These are phyloP conservation scores for Zoanthus gigantus DNA, from an alignment of 92 coral and sea anemone genomes.

Conservation along the genomic window DNA sequence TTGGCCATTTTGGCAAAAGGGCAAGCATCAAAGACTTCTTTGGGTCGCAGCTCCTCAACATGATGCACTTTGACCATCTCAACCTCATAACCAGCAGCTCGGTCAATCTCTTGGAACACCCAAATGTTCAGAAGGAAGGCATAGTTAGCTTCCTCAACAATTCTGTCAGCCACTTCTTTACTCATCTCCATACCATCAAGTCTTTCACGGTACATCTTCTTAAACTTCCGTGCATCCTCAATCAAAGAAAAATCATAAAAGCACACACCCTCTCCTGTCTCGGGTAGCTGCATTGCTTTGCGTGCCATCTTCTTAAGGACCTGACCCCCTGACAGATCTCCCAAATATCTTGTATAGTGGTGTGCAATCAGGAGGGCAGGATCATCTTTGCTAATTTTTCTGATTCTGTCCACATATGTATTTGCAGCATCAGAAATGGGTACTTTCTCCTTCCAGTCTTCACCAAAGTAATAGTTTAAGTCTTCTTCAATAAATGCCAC, in stretches of 20 bases:
- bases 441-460: slow-evolving; percentile 87
- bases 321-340: slow-evolving; percentile 95
- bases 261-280: slow-evolving; percentile 89
- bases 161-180: slow-evolving; percentile 81
- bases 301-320: slow-evolving; percentile 87
- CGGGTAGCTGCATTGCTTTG: slow-evolving; percentile 90
- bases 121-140: slow-evolving; percentile 85
- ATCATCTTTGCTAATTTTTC: slow-evolving; percentile 79
- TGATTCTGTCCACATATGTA: slow-evolving; percentile 84
- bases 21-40: slow-evolving; percentile 59
- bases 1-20: slow-evolving; percentile 89
- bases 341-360: slow-evolving; percentile 95
- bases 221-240: slow-evolving; percentile 84
- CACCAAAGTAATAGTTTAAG: slow-evolving; percentile 88
- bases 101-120: slow-evolving; percentile 88
- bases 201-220: slow-evolving; percentile 84
- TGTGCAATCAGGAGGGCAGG: slow-evolving; percentile 92
- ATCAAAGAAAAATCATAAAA: slow-evolving; percentile 84
- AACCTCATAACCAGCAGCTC: slow-evolving; percentile 75
- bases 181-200: slow-evolving; percentile 80
- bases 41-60: slow-evolving; percentile 39
- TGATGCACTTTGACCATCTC: slow-evolving; percentile 31
- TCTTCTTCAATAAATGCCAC: slow-evolving; percentile 77
- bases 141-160: slow-evolving; percentile 88
- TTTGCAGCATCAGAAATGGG: slow-evolving; percentile 79